Conservation (phyloP, 2,113 vertebrate genomes). For the Gavialis gangeticus region DNA sequence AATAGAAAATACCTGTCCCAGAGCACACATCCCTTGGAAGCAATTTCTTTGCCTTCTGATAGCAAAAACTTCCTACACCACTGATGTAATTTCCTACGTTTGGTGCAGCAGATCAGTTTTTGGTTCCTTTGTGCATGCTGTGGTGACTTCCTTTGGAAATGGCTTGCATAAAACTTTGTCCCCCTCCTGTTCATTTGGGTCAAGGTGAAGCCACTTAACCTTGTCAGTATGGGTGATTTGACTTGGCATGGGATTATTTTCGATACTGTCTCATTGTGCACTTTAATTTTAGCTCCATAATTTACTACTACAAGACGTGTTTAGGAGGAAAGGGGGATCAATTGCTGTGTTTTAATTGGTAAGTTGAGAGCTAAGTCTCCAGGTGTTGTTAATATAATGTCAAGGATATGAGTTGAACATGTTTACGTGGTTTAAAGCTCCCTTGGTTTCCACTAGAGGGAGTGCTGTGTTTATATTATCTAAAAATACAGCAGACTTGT, state of each 20-base stretch:
- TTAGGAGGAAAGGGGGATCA: not conserved
- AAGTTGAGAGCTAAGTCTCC: accelerated
- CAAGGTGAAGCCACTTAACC: no score
- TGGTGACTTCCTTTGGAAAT: not conserved
- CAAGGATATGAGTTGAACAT: not conserved
- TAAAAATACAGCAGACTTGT: accelerated
- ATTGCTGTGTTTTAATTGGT: not conserved
- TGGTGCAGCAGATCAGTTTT: not conserved
- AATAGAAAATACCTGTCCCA: not conserved
- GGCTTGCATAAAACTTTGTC: not conserved
- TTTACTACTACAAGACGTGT: not conserved
- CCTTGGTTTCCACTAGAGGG: constrained; percentile 65
- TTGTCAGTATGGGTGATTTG: not conserved
- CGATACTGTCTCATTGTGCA: not conserved
- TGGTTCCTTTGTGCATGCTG: accelerated
- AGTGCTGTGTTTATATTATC: not conserved
- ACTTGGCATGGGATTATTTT: not conserved
- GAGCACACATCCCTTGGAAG: not conserved
- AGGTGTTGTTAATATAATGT: accelerated
- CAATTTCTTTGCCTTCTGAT: not conserved
- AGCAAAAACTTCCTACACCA: no score
- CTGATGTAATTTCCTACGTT: not conserved
- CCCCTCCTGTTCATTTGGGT: not conserved
- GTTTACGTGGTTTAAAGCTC: not conserved
- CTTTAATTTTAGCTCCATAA: not conserved